Evolutionary conservation across 2,113 vertebrate species (phyloP).

Genomic region (Crotalus helleri): DNA sequence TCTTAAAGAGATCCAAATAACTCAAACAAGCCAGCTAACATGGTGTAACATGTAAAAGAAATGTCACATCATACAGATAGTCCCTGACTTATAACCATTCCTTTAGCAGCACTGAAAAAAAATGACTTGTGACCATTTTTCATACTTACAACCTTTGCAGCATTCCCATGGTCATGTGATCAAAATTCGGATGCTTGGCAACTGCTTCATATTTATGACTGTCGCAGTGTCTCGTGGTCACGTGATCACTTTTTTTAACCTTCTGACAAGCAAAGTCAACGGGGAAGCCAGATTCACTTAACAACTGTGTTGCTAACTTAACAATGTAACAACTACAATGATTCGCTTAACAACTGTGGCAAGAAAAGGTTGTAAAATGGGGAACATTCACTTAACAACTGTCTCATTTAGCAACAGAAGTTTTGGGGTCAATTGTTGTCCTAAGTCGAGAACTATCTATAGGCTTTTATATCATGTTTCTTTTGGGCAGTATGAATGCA

Average conservation of each 20-base stretch:
- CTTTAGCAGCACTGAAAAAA: background rate
- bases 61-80: background rate
- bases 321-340: background rate
- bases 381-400: background rate
- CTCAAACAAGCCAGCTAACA: background rate
- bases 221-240: background rate
- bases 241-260: background rate
- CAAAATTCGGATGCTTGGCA: background rate
- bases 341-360: background rate
- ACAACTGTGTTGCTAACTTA: background rate
- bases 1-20: background rate
- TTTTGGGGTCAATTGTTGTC: background rate
- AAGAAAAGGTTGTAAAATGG: background rate
- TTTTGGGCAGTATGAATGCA: conserved; percentile 32
- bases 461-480: conserved; percentile 24
- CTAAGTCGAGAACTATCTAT: background rate
- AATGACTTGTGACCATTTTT: background rate
- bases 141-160: background rate
- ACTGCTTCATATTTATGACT: background rate
- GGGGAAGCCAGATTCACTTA: background rate
- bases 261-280: background rate
- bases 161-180: background rate
- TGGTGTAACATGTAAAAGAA: background rate
- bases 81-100: background rate
- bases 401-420: background rate